A percentile compares a stretch with the other conserved stretches of the same genome.
Evolutionary conservation across 2,888 invertebrate species (phyloP).

Genomic region (Cosmopolites sordidus): DNA sequence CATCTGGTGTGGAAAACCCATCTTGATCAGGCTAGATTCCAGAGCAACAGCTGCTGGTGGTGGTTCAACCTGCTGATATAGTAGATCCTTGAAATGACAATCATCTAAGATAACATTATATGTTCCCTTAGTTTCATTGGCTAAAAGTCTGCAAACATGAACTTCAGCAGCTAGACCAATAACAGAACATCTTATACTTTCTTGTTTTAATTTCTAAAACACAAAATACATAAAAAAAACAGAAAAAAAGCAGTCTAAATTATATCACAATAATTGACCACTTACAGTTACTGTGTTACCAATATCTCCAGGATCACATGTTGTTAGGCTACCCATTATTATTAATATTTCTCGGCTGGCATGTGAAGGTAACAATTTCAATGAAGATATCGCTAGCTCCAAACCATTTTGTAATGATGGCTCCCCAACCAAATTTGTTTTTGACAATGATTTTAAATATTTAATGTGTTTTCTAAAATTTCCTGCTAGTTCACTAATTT

Average conservation of each 20-base stretch:
- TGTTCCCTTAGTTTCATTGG: slow-evolving; percentile 80
- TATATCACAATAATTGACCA: slow-evolving; percentile 13
- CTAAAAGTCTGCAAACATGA: slow-evolving; percentile 80
- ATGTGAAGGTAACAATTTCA: slow-evolving; percentile 88
- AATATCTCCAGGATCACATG: slow-evolving; percentile 95
- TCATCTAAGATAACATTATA: slow-evolving; percentile 86
- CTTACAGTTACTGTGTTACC: slow-evolving; percentile 71
- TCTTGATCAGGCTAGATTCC: slow-evolving; percentile 82
- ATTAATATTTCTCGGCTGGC: slow-evolving; percentile 91
- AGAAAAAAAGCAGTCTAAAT: neutral
- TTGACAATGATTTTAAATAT: slow-evolving; percentile 59
- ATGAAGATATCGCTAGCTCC: slow-evolving; percentile 77
- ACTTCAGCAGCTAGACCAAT: slow-evolving; percentile 96
- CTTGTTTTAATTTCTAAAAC: slow-evolving; percentile 65
- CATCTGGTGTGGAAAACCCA: slow-evolving; percentile 90
- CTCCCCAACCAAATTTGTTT: slow-evolving; percentile 76
- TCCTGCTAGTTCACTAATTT: slow-evolving; percentile 85
- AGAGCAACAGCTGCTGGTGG: slow-evolving; percentile 67
- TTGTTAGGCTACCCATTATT: slow-evolving; percentile 89
- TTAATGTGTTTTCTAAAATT: slow-evolving; percentile 77
- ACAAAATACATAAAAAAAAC: neutral
- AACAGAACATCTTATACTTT: slow-evolving; percentile 87
- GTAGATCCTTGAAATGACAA: slow-evolving; percentile 64
- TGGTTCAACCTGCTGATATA: slow-evolving; percentile 64
- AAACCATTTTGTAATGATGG: slow-evolving; percentile 95